Conservation (phyloP, 2,888 invertebrate genomes). For the Dryobotodes eremita region DNA sequence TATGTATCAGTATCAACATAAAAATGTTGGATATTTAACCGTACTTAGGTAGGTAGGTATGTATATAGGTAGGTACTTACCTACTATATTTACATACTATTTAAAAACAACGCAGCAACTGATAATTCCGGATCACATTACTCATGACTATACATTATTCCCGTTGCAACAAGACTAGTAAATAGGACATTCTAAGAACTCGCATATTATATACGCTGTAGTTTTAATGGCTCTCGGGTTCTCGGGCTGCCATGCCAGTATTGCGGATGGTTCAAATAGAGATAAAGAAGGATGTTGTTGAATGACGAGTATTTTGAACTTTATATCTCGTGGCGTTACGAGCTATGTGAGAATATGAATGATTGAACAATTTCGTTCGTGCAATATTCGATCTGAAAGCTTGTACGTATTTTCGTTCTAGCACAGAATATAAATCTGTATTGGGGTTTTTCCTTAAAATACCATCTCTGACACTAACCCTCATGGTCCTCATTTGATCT, state of each 20-base stretch:
- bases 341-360: neutral
- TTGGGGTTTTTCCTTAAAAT: neutral
- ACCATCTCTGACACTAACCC: neutral
- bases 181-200: conserved; percentile 40
- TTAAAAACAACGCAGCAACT: conserved; percentile 6
- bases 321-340: conserved; percentile 17
- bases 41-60: neutral
- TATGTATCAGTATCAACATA: neutral
- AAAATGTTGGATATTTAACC: neutral
- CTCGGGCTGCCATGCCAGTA: neutral
- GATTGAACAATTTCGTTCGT: neutral
- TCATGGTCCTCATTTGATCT: neutral
- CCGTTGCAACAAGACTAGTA: conserved; percentile 15
- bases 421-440: neutral
- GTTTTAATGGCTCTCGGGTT: conserved; percentile 15
- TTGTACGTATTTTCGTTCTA: neutral
- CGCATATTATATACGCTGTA: conserved; percentile 1
- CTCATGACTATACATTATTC: conserved; percentile 34
- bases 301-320: conserved; percentile 13
- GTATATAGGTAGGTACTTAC: neutral
- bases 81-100: neutral
- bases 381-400: neutral
- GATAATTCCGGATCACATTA: conserved; percentile 47
- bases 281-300: conserved; percentile 31
- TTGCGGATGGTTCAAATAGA: neutral